Evolutionary conservation across 2,113 vertebrate genomes (phyloP).

Genomic region (Lucifuga dentata): DNA sequence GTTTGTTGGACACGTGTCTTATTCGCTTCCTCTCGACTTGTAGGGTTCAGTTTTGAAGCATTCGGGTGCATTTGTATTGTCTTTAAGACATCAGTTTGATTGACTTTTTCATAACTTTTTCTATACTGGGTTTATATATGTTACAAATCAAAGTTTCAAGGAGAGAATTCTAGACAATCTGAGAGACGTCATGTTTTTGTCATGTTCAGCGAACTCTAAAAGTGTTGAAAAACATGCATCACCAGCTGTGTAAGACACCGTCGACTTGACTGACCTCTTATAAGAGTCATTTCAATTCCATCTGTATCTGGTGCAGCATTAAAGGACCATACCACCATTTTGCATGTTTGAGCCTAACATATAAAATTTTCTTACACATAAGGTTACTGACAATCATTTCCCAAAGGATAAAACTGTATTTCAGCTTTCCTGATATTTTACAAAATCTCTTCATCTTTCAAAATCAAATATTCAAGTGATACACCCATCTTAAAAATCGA

Average conservation of each 20-base stretch:
- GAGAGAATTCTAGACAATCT: constrained; percentile 52
- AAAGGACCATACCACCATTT: too few species aligned
- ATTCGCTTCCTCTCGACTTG: constrained; percentile 48
- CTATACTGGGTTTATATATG: background rate
- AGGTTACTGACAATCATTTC: too few species aligned
- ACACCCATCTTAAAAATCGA: too few species aligned
- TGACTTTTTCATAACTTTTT: constrained; percentile 10
- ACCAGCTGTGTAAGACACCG: background rate
- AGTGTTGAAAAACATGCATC: background rate
- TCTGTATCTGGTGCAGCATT: too few species aligned
- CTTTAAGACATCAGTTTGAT: constrained; percentile 24
- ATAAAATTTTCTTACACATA: too few species aligned
- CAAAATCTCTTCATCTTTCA: too few species aligned
- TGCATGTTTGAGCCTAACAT: too few species aligned
- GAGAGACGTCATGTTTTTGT: constrained; percentile 20
- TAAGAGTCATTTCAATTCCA: too few species aligned
- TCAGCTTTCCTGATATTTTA: too few species aligned
- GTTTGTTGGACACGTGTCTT: constrained; percentile 60
- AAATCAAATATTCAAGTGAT: too few species aligned
- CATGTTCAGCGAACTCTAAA: background rate
- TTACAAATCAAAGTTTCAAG: background rate
- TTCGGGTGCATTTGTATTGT: constrained; percentile 40
- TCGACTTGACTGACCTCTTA: too few species aligned
- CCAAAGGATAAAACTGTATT: too few species aligned
- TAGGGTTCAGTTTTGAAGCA: constrained; percentile 37